Conservation (phyloP, 2,113 vertebrate genomes). For the Chionodraco myersi region DNA sequence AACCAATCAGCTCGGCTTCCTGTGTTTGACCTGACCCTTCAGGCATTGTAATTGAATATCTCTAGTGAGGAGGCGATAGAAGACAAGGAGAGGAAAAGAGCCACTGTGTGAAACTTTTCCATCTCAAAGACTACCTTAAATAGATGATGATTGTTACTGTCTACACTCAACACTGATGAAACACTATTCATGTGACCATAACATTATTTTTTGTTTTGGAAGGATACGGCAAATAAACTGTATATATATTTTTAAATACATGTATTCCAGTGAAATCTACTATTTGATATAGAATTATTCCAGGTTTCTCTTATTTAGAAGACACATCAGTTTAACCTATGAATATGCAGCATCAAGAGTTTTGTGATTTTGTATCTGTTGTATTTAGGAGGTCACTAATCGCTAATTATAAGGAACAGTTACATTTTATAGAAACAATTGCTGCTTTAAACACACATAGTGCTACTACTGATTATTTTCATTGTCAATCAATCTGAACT, state of each 20-base stretch:
- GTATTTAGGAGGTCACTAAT: neutral
- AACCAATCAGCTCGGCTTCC: slow-evolving; percentile 84
- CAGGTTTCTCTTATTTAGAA: neutral
- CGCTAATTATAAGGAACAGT: no score
- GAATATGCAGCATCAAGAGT: neutral
- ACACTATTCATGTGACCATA: neutral
- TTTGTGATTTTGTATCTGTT: neutral
- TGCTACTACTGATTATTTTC: neutral
- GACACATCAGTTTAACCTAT: neutral
- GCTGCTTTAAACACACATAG: neutral
- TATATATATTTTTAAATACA: neutral
- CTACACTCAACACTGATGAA: neutral
- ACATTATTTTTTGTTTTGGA: neutral
- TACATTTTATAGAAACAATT: neutral
- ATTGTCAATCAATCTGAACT: neutral
- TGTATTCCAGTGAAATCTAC: neutral
- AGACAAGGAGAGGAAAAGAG: slow-evolving; percentile 20
- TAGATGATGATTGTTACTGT: neutral
- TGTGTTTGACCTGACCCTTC: slow-evolving; percentile 81
- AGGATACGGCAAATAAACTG: no score
- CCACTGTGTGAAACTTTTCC: neutral
- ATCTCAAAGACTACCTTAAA: slow-evolving; percentile 3
- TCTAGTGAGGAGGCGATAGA: slow-evolving; percentile 44
- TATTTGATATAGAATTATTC: neutral
- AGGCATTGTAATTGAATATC: slow-evolving; percentile 80